Conservation (phyloP, 2,113 vertebrate genomes). For the Sorex araneus region DNA sequence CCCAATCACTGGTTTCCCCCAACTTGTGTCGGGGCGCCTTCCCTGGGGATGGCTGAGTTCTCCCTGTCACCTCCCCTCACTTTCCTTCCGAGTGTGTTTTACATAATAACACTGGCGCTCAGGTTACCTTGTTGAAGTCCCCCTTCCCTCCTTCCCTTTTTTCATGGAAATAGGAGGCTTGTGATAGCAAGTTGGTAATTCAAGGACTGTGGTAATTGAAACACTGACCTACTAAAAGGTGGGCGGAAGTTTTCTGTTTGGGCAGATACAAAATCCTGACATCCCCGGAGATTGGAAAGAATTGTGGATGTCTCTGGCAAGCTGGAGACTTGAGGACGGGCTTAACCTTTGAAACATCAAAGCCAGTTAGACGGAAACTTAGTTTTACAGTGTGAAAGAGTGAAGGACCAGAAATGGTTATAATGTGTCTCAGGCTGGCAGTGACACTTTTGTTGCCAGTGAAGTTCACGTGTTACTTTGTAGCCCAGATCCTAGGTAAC, state of each 20-base stretch:
- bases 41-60: background rate
- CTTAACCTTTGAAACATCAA: conserved; percentile 70
- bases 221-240: conserved; percentile 71
- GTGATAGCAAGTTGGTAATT: conserved; percentile 71
- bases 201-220: conserved; percentile 70
- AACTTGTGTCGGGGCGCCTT: background rate
- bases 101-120: conserved; percentile 59
- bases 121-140: conserved; percentile 24
- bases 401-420: conserved; percentile 57
- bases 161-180: conserved; percentile 79
- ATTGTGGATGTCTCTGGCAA: conserved; percentile 49
- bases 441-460: conserved; percentile 54
- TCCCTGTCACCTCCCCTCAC: background rate
- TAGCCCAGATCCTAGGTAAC: conserved; percentile 7
- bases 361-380: conserved; percentile 65
- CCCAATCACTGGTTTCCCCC: background rate
- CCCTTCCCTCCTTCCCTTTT: conserved; percentile 52
- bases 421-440: conserved; percentile 64
- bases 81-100: conserved; percentile 29
- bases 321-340: conserved; percentile 16
- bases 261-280: conserved; percentile 52
- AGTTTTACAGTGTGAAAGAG: conserved; percentile 72
- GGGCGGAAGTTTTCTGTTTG: conserved; percentile 61
- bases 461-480: conserved; percentile 69
- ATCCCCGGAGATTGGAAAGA: conserved; percentile 71